Conservation (phyloP, 1,140 invertebrate genomes). For the Reticulitermes speratus region DNA sequence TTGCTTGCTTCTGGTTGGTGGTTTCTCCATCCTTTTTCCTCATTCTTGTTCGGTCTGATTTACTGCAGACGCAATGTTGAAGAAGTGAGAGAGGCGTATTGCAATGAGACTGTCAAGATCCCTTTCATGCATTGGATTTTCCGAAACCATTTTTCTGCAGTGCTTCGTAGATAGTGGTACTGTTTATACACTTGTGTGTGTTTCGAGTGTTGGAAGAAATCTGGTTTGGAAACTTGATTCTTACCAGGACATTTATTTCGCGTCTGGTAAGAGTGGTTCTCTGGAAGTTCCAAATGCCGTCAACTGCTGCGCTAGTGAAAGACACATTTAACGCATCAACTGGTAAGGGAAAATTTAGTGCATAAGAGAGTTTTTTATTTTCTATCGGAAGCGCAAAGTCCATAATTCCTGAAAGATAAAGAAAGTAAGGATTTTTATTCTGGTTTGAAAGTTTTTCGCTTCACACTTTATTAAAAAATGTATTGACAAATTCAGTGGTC, state of each 20-base stretch:
- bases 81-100: not conserved
- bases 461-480: too few relatives aligned
- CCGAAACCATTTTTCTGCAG: not conserved
- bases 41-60: not conserved
- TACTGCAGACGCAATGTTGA: too few relatives aligned
- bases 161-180: not conserved
- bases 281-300: not conserved
- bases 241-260: not conserved
- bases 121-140: not conserved
- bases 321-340: not conserved
- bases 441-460: too few relatives aligned
- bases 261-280: not conserved
- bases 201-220: not conserved
- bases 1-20: not conserved
- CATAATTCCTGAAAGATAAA: too few relatives aligned
- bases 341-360: not conserved
- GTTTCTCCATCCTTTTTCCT: not conserved
- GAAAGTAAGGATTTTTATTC: too few relatives aligned
- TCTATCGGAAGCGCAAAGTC: too few relatives aligned
- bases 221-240: not conserved
- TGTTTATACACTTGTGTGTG: not conserved
- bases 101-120: not conserved
- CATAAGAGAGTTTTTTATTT: too few relatives aligned
- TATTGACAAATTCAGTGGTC: too few relatives aligned
- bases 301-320: not conserved